Base-by-base conservation (phyloP, 2,888 invertebrate species). In the Anagyrus pseudococci region DNA sequence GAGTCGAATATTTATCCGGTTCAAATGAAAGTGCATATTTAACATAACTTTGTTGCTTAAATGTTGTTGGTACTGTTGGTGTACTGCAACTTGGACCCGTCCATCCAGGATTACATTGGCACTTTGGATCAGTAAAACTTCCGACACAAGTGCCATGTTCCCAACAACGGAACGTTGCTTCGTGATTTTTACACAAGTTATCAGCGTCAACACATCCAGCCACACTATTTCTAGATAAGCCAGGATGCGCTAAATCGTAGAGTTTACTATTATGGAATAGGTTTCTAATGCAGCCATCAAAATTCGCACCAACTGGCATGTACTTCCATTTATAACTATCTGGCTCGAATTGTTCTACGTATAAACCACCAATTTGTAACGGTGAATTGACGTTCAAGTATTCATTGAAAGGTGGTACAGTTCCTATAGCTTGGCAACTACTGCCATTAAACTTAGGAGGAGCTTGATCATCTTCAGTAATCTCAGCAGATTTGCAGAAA, bases 281-380 rank as follows among this genome's bases (percentile, higher is more conserved):
- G 80, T 99, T 97, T 73, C 94, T 87, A 66, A 99, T 93, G 82
- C 99, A 99, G 13, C 99, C 99, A 77, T 94, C 93, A 79, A 98
- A 98, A 22, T 93, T 92, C 82, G 92, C 91, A 1, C 93, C 92
- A 46, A 91, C 90, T 1, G 94, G 94, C 87, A 93, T 92, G 72
- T 92, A 92, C 71, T 93, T 92, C 95, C 95, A 95, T 73, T 91
- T 90, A 80, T 93, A 95, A 70, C 91, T 89, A 0, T 91, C 89
- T 0, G 93, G 93, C 74, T 94, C 94, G 75, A 94, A 93, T 73
- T 94, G 93, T 75, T 95, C 92, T 43, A 94, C 90, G 74, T 93
- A 94, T 19, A 95, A 83, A 8, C 97, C 97, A 58, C 99, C 99
- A 62, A 99, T 87, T 85, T 98, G 98, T 53, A 98, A 83, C 0